A percentile compares a stretch with the other conserved stretches of the same genome.
phyloP scores from a whole-genome alignment of 2,888 invertebrate genomes.

The Drosophila melanosoma region DNA sequence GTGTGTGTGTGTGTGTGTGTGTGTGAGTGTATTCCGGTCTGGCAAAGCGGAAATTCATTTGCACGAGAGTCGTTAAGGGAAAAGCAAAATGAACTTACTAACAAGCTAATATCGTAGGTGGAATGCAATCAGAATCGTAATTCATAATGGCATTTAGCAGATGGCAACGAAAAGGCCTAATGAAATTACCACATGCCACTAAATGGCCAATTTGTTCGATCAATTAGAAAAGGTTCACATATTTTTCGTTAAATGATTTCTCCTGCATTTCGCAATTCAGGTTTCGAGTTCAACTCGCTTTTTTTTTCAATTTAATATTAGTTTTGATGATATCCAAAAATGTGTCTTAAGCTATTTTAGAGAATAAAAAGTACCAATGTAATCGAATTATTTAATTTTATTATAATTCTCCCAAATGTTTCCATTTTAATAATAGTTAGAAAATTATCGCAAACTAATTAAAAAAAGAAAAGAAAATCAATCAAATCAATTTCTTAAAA shows the following conservation, averaged over 20 bases:
- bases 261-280: background rate
- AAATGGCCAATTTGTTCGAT: conserved; percentile 41
- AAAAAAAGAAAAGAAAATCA: background rate
- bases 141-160: conserved; percentile 52
- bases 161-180: conserved; percentile 55
- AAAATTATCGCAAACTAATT: background rate
- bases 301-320: background rate
- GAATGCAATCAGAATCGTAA: conserved; percentile 42
- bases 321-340: background rate
- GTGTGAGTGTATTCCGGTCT: conserved; percentile 44
- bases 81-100: conserved; percentile 56
- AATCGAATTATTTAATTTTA: background rate
- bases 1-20: conserved; percentile 22
- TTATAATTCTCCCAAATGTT: background rate
- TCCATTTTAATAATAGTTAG: background rate
- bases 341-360: background rate
- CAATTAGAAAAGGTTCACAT: conserved; percentile 12
- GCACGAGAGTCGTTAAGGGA: conserved; percentile 68
- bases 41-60: conserved; percentile 74
- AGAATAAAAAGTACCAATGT: background rate
- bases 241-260: background rate
- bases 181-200: conserved; percentile 63
- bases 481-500: background rate
- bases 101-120: conserved; percentile 36
- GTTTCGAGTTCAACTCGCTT: background rate